A percentile compares a stretch with the other conserved stretches of the same genome.
Evolutionary conservation across 2,113 vertebrate species (phyloP).

Genomic region (Campylomormyrus numenius): DNA sequence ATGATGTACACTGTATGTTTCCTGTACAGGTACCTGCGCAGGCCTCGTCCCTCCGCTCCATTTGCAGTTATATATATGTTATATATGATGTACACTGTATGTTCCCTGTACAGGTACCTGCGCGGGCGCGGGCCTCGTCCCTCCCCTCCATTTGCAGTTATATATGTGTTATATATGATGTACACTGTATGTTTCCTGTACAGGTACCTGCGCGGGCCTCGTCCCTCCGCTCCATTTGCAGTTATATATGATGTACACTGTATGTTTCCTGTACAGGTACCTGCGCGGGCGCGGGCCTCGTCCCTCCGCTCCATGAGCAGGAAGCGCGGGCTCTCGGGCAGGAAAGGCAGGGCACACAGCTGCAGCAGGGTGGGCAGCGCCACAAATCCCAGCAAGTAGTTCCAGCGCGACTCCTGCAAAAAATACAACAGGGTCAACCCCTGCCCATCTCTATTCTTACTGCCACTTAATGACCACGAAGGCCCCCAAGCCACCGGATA

Average conservation of each 20-base stretch:
- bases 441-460: not conserved
- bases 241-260: not conserved
- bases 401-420: constrained; percentile 77
- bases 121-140: constrained; percentile 65
- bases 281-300: constrained; percentile 67
- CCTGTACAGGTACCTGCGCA: constrained; percentile 65
- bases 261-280: constrained; percentile 50
- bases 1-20: not conserved
- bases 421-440: not conserved
- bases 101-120: constrained; percentile 59
- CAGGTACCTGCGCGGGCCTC: constrained; percentile 80
- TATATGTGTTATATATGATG: not conserved
- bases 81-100: not conserved
- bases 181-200: not conserved
- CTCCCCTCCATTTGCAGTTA: constrained; percentile 43
- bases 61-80: not conserved
- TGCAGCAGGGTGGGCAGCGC: constrained; percentile 71
- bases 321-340: constrained; percentile 85
- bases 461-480: not conserved
- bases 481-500: not conserved
- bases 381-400: constrained; percentile 74
- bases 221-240: no score
- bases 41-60: no score
- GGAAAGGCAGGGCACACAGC: constrained; percentile 74
- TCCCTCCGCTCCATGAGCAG: constrained; percentile 82